Percentiles rank a stretch among this genome's conserved stretches.
These are phyloP conservation scores for Tetramorium simillimum DNA, from an alignment of 1,140 invertebrate genomes.

Conservation along the genomic window DNA sequence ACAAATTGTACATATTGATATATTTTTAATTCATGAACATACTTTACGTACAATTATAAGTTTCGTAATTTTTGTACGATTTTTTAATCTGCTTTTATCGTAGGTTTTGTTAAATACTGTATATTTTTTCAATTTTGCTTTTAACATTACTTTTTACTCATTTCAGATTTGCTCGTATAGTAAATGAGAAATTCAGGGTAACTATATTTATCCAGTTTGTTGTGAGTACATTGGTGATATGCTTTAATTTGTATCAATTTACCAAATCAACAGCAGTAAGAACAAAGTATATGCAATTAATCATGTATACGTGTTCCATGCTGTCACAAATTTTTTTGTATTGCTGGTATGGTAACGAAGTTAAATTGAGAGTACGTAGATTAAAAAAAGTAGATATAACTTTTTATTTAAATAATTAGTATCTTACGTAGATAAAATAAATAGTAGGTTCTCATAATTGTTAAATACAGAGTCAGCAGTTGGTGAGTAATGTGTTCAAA, in stretches of 20 bases:
- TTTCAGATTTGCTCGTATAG: conserved; percentile 40
- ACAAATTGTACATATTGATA: background rate
- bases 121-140: background rate
- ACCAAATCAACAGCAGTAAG: conserved; percentile 79
- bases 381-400: too few species aligned
- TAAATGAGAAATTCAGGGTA: conserved; percentile 57
- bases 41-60: background rate
- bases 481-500: conserved; percentile 27
- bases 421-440: conserved; percentile 29
- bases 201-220: conserved; percentile 67
- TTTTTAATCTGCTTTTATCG: background rate
- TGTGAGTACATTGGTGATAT: conserved; percentile 65
- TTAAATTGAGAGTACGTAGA: conserved; percentile 74
- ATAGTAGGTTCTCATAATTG: background rate
- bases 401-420: background rate
- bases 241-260: conserved; percentile 63
- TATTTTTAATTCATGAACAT: background rate
- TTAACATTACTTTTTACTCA: conserved; percentile 12
- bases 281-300: conserved; percentile 73
- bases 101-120: background rate
- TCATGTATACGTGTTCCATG: conserved; percentile 66
- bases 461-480: conserved; percentile 42
- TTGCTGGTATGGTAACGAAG: conserved; percentile 87
- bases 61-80: background rate
- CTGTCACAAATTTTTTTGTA: conserved; percentile 83